These are phyloP conservation scores for Willowsia nigromaculata DNA, from an alignment of 2,888 invertebrate species.

Conservation along the genomic window DNA sequence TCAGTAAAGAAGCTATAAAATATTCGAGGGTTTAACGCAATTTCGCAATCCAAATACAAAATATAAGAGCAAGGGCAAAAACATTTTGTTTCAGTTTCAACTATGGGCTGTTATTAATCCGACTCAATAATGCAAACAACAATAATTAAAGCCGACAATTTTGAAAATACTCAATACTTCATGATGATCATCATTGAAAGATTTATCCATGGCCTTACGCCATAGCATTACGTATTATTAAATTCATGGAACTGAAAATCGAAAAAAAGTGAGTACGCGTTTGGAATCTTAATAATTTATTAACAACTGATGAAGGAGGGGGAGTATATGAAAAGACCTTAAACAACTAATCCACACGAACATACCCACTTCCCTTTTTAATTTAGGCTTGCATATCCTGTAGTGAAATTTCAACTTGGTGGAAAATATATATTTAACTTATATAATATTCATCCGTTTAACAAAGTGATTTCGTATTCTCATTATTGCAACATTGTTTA, in stretches of 20 bases:
- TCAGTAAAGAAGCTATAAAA: too few species aligned
- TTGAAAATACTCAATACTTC: too few species aligned
- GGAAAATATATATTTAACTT: not conserved
- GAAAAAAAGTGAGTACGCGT: conserved; percentile 65
- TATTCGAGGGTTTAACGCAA: too few species aligned
- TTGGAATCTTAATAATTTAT: conserved; percentile 74
- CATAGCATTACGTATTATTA: not conserved
- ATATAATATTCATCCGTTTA: not conserved
- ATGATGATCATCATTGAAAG: too few species aligned
- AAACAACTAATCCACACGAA: not conserved
- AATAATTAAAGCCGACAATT: too few species aligned
- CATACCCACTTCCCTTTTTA: conserved; percentile 34
- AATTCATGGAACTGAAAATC: not conserved
- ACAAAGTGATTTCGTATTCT: not conserved
- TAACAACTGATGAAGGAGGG: conserved; percentile 45
- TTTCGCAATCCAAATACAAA: too few species aligned
- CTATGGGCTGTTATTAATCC: too few species aligned
- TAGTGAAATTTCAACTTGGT: not conserved
- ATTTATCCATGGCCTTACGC: too few species aligned
- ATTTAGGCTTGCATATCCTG: not conserved
- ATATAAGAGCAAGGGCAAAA: too few species aligned
- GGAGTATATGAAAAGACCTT: not conserved
- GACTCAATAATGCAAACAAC: too few species aligned
- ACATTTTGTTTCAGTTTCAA: too few species aligned
- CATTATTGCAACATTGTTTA: not conserved